Base-by-base conservation (phyloP, 2,888 invertebrate genomes). In the Drosophila percnosoma region DNA sequence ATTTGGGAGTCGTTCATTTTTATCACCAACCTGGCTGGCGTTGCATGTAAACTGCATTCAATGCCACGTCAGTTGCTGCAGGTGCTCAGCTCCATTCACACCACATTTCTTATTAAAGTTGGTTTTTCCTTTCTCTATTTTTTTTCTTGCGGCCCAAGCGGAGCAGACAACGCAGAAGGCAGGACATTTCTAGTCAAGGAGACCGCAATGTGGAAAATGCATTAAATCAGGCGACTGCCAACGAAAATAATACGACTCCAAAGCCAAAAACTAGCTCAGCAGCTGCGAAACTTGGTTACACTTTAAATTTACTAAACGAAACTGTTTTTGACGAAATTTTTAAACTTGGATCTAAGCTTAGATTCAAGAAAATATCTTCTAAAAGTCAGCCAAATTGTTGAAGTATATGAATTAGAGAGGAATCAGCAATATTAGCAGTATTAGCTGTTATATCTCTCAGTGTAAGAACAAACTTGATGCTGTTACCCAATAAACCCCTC, bases 1-100 rank as follows among this genome's bases (percentile, higher is more conserved):
- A 78, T 83, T 73, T 65, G 73, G 87, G 83, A 72, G 75, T 86
- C 84, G 89, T 84, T 84, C 73, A 78, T 66, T 84, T 84, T 84
- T 83, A 84, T 86, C 86, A 76, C 83, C 75, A 63, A 60, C 54
- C 68, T 29, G 61, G 54, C 68, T 61, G 64, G 72, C 70, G 59
- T 54, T 70, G 71, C 81, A 77, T 69, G 68, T 51, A 53, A 87
- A 58, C 68, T 87, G 87, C 82, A 87, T 66, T 53, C 64, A 38
- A 18, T 18, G 54, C 21, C 18, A 33, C n/a, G 53, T 33, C 27
- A n/a, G 34, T 21, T 54, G 53, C 36, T 61, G 60, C 82, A 78
- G 84, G 78, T 87, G 87, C 73, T 69, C 57, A 40, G 58, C 54
- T 55, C 68, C 57, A 36, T 55, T 60, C 62, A 61, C 51, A 29